These are phyloP conservation scores for Knipowitschia caucasica DNA, from an alignment of 2,797 vertebrate genomes.

Conservation along the genomic window DNA sequence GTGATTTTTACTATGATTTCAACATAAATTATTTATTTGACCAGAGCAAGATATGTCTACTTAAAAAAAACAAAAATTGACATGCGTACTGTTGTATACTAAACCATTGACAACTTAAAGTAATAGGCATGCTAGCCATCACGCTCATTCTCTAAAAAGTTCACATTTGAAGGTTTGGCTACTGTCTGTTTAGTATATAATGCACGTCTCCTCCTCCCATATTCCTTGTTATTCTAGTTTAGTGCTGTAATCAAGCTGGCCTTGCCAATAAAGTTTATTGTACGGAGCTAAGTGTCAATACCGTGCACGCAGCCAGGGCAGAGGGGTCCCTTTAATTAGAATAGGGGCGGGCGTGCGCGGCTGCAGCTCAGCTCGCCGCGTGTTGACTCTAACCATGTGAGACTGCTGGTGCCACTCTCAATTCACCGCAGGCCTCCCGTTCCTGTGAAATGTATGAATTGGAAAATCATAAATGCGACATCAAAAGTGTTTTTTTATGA, in stretches of 20 bases:
- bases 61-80: too few relatives aligned
- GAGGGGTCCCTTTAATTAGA: slow-evolving; percentile 96
- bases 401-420: slow-evolving; percentile 30
- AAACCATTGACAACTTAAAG: too few relatives aligned
- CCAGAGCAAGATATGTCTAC: too few relatives aligned
- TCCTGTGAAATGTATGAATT: slow-evolving; percentile 40
- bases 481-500: slow-evolving; percentile 56
- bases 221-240: slow-evolving; percentile 97
- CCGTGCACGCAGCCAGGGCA: slow-evolving; percentile 89
- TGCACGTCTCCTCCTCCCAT: slow-evolving; percentile 77
- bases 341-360: slow-evolving; percentile 71
- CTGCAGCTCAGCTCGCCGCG: slow-evolving; percentile 8
- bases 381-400: slow-evolving; percentile 40
- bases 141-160: slow-evolving; percentile 28
- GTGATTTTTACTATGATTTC: too few relatives aligned
- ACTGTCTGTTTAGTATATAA: slow-evolving; percentile 73
- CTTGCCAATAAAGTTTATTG: slow-evolving; percentile 99
- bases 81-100: too few relatives aligned
- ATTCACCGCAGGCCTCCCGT: slow-evolving; percentile 20
- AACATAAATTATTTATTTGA: too few relatives aligned
- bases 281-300: slow-evolving; percentile 98
- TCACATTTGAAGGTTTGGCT: slow-evolving; percentile 57
- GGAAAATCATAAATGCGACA: slow-evolving; percentile 51
- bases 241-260: slow-evolving; percentile 94
- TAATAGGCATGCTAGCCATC: background rate